Evolutionary conservation across 2,888 invertebrate genomes (phyloP), one percentile per base, ranked within the genome.

Genomic region (Incurvaria masculella): DNA sequence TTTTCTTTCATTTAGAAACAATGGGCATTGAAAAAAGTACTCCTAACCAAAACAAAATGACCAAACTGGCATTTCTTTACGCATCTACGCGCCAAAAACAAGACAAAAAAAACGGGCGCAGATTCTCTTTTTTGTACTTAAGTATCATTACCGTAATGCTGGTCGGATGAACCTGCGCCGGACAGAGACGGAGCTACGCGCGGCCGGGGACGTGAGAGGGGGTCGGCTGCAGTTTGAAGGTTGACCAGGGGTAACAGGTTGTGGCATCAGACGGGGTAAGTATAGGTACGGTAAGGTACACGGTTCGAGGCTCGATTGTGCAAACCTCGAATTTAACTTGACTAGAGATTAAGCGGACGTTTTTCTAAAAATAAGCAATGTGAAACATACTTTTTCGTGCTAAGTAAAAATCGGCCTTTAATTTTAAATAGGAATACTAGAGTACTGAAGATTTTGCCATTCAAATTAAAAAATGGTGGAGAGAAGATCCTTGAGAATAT

Each of bases 101-200:
- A 6, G 14, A 20, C 27, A 14, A 11, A 27, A 21, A 44, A 44
- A 33, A 18, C 44, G 27, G 44, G 19, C 41, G 17, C 44, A 26
- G 14, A 33, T 44, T 44, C 44, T 33, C 39, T 40, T 11, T 33
- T 75, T 72, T 75, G 74, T 75, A 69, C 75, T 75, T 74, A 74
- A 70, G 72, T 75, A 74, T 75, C 72, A 76, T 78, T 76, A 78
- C 73, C 58, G 71, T 74, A 73, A 75, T 73, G 67, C 67, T 62
- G 67, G 65, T 58, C 56, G 62, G 66, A 62, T 69, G 75, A 75
- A 76, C 75, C 75, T 63, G 68, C 56, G 65, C 54, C 52, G 42
- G 64, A 72, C 49, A 6, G 59, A 55, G 70, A 72, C 49, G 52
- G 57, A 19, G 49, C 46, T 57, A 63, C 61, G 23, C 45, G 42